phyloP scores from a whole-genome alignment of 2,797 vertebrate genomes.

The Pseudocheirus occidentalis region DNA sequence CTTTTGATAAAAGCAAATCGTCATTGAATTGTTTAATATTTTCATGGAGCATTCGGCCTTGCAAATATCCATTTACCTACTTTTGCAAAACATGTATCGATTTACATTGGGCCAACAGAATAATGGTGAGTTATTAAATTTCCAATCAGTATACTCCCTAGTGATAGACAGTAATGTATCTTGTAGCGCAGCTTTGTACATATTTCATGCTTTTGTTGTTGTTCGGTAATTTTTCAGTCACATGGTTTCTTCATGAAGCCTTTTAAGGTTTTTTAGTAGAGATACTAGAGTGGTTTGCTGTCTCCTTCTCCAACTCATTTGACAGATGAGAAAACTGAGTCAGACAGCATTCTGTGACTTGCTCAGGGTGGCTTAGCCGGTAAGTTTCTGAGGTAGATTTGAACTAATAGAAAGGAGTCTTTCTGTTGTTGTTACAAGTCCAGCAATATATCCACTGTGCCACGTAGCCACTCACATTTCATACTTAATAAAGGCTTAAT shows the following conservation, averaged over 20 bases:
- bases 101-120: constrained; percentile 11
- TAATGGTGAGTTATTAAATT: neutral
- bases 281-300: neutral
- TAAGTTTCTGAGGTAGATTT: neutral
- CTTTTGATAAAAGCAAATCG: neutral
- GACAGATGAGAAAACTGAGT: neutral
- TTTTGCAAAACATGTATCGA: constrained; percentile 25
- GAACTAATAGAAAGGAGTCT: neutral
- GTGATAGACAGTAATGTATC: neutral
- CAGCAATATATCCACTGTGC: neutral
- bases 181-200: constrained; percentile 17
- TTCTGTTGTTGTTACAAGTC: neutral
- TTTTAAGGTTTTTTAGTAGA: neutral
- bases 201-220: neutral
- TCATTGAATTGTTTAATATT: constrained; percentile 41
- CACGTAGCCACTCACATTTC: neutral
- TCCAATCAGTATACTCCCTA: neutral
- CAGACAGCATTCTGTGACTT: neutral
- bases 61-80: neutral
- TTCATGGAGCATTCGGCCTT: constrained; percentile 7
- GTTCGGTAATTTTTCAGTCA: neutral
- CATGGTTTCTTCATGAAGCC: neutral
- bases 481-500: neutral
- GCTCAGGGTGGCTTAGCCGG: neutral
- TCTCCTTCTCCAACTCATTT: neutral